phyloP scores from a whole-genome alignment of 2,888 invertebrate genomes.

The Gastracanthus pulcherrimus region DNA sequence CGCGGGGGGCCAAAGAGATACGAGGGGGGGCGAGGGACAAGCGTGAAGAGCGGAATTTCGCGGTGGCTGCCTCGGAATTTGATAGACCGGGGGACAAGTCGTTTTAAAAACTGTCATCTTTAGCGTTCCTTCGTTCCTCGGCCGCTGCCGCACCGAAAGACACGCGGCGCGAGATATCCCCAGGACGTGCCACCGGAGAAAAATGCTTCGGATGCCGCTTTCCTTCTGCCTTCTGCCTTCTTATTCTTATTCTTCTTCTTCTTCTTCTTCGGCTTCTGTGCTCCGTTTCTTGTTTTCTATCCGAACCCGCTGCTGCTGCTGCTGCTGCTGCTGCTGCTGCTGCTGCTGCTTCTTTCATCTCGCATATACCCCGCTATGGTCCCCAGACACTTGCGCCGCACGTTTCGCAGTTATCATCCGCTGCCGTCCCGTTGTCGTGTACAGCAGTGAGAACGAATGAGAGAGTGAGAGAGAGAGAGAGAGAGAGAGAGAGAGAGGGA shows the following conservation, averaged over 20 bases:
- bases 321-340: not conserved
- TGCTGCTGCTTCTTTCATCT: not conserved
- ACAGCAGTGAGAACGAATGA: not conserved
- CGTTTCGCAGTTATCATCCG: slow-evolving; percentile 35
- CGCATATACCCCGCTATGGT: not conserved
- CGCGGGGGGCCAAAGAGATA: not conserved
- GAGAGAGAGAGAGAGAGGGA: slow-evolving; percentile 26
- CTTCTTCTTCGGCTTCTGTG: not conserved
- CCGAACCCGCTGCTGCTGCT: no score
- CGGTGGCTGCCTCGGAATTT: slow-evolving; percentile 54
- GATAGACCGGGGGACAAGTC: slow-evolving; percentile 54
- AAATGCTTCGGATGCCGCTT: slow-evolving; percentile 31
- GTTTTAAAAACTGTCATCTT: slow-evolving; percentile 58
- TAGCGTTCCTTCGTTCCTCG: slow-evolving; percentile 27
- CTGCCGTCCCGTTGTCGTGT: not conserved
- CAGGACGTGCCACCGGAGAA: not conserved
- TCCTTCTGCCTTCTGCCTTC: not conserved
- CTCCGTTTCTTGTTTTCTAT: no score
- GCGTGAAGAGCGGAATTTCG: slow-evolving; percentile 37
- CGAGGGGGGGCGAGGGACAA: slow-evolving; percentile 1
- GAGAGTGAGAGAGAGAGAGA: not conserved
- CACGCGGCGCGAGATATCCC: not conserved
- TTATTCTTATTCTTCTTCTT: not conserved
- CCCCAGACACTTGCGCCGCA: slow-evolving; percentile 14
- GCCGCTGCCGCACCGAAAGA: not conserved